Percentiles rank a stretch among this genome's conserved stretches.
phyloP scores from a whole-genome alignment of 2,888 invertebrate species.

The Emmelina monodactyla region DNA sequence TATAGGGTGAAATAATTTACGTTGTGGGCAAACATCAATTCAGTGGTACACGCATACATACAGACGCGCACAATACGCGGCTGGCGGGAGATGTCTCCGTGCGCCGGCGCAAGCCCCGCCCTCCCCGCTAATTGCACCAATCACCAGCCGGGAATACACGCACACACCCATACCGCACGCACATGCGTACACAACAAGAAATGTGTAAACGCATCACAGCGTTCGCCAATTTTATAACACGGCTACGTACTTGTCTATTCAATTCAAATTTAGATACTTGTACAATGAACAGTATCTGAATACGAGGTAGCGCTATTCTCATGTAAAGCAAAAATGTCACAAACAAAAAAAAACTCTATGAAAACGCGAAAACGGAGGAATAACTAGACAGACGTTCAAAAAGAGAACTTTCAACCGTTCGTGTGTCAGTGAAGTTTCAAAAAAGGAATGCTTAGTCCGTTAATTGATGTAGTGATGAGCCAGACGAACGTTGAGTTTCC shows the following conservation, averaged over 20 bases:
- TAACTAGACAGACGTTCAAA: too few species aligned
- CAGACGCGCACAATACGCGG: constrained; percentile 17
- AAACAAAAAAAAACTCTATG: too few species aligned
- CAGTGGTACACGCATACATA: constrained; percentile 5
- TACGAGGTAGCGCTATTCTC: too few species aligned
- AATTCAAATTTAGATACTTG: too few species aligned
- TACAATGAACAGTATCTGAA: too few species aligned
- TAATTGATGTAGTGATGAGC: constrained; percentile 27
- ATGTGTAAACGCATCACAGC: constrained; percentile 26
- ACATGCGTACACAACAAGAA: constrained; percentile 16
- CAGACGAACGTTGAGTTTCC: constrained; percentile 15
- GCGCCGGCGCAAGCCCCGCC: constrained; percentile 56
- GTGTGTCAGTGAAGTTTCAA: background rate
- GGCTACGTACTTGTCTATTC: too few species aligned
- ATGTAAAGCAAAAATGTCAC: too few species aligned
- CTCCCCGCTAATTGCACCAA: constrained; percentile 60
- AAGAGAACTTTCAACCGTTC: too few species aligned
- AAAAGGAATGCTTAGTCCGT: constrained; percentile 30
- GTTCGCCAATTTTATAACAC: constrained; percentile 26
- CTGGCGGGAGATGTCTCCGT: constrained; percentile 49
- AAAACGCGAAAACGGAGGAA: too few species aligned
- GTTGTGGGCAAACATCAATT: background rate
- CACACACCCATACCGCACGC: constrained; percentile 17
- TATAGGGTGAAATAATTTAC: constrained; percentile 1
- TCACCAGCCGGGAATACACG: constrained; percentile 40